Conservation (phyloP, 2,888 invertebrate species). For the Microchrysa polita region DNA sequence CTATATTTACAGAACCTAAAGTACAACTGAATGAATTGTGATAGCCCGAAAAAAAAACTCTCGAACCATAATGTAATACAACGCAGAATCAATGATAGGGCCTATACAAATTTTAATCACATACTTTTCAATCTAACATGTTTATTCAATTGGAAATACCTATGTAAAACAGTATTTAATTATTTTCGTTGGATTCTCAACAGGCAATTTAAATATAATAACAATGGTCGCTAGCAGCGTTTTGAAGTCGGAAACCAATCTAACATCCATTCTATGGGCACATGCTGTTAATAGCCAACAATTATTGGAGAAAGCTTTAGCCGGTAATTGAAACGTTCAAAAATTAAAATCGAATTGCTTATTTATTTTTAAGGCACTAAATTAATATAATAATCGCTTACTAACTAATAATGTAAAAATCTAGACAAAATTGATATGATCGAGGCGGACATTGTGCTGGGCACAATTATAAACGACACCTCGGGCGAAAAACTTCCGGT, state of each 20-base stretch:
- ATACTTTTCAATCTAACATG: too few species aligned
- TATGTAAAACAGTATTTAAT: too few species aligned
- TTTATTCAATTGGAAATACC: too few species aligned
- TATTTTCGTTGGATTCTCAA: too few species aligned
- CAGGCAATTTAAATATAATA: neutral
- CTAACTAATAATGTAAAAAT: slow-evolving; percentile 19
- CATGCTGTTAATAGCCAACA: slow-evolving; percentile 83
- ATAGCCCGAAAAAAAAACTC: too few species aligned
- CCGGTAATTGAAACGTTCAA: slow-evolving; percentile 62
- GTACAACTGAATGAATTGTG: too few species aligned
- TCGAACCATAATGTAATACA: too few species aligned
- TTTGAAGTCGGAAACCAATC: slow-evolving; percentile 63
- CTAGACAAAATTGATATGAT: slow-evolving; percentile 77
- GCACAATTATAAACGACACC: slow-evolving; percentile 67
- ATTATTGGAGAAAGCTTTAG: slow-evolving; percentile 71
- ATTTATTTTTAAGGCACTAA: neutral
- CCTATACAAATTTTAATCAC: too few species aligned
- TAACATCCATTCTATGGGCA: slow-evolving; percentile 82
- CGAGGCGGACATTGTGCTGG: slow-evolving; percentile 85
- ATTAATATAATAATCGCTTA: neutral
- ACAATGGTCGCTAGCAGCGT: slow-evolving; percentile 13
- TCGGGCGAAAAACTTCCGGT: slow-evolving; percentile 71
- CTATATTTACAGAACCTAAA: too few species aligned
- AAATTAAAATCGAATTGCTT: neutral
- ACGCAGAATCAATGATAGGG: too few species aligned